Conservation (phyloP, 2,797 vertebrate species). For the Morus bassanus region DNA sequence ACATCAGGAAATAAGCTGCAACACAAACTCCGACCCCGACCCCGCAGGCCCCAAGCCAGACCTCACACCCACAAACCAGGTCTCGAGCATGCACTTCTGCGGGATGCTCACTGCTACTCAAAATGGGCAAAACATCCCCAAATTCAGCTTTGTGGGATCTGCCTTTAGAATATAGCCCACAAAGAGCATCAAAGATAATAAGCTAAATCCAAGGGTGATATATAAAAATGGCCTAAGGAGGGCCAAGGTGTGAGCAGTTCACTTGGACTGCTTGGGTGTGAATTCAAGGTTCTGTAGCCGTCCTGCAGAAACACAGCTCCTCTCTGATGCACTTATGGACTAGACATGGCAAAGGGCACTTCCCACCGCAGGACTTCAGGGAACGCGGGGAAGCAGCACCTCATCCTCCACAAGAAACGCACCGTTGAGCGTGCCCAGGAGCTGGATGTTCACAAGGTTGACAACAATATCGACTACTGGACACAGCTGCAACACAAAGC, state of each 20-base stretch:
- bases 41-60: neutral
- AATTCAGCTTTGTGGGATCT: neutral
- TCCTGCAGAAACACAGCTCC: neutral
- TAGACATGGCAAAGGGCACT: accelerated
- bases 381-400: neutral
- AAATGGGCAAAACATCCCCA: neutral
- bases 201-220: neutral
- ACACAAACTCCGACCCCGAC: neutral
- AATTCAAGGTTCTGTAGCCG: neutral
- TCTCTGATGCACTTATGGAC: neutral
- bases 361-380: accelerated
- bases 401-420: neutral
- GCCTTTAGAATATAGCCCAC: neutral
- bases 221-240: accelerated
- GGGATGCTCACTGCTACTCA: neutral
- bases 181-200: accelerated
- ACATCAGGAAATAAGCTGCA: neutral
- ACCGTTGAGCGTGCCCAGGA: conserved; percentile 45
- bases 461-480: neutral
- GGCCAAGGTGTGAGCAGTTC: neutral
- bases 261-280: accelerated
- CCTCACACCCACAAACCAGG: neutral
- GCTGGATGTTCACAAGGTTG: neutral
- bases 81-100: accelerated
- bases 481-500: conserved; percentile 42